A percentile compares a stretch with the other conserved stretches of the same genome.
Evolutionary conservation across 2,113 vertebrate genomes (phyloP).

Genomic region (Sinocyclocheilus rhinocerous): DNA sequence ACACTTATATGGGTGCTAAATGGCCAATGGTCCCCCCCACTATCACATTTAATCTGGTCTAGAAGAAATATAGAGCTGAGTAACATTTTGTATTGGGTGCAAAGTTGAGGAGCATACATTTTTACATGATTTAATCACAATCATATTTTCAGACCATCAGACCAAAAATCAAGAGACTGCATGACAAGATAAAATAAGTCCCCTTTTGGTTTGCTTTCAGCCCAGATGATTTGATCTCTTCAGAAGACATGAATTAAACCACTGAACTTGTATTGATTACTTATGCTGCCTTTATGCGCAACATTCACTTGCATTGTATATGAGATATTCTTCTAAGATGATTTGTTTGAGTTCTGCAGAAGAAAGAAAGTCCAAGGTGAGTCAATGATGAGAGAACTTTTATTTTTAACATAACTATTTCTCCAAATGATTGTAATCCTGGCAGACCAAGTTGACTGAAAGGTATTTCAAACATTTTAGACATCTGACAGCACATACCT

Average conservation of each 20-base stretch:
- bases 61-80: too few species aligned
- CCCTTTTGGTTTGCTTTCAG: background rate
- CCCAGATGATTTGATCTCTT: background rate
- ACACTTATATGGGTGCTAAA: too few species aligned
- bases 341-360: background rate
- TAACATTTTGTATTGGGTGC: too few species aligned
- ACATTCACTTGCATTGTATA: background rate
- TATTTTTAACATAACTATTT: too few species aligned
- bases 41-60: too few species aligned
- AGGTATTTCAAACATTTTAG: conserved; percentile 9
- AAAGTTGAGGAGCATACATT: too few species aligned
- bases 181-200: background rate
- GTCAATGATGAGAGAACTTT: background rate
- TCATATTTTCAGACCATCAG: background rate
- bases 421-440: too few species aligned
- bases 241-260: background rate
- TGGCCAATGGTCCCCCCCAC: too few species aligned
- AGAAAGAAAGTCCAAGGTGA: background rate
- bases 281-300: background rate
- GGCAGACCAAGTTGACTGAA: background rate
- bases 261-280: background rate
- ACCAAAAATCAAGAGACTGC: background rate
- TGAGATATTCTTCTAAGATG: background rate
- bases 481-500: background rate
- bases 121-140: background rate